Evolutionary conservation across 1,140 invertebrate species (phyloP).

Genomic region (Pentalonia nigronervosa): DNA sequence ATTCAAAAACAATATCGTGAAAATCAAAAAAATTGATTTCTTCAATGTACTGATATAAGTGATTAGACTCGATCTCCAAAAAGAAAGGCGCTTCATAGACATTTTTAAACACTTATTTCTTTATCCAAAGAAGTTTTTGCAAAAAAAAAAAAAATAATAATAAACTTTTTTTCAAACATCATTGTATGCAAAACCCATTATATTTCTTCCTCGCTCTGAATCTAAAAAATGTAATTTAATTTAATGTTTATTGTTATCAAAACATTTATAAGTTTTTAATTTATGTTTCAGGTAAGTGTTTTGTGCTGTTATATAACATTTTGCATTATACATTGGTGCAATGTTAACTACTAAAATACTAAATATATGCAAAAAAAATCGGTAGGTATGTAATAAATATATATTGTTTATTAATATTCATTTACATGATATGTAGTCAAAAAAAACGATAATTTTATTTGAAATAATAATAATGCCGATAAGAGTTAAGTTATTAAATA

Average conservation of each 20-base stretch:
- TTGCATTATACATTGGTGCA: neutral
- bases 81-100: too few relatives aligned
- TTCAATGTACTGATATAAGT: neutral
- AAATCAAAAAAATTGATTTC: neutral
- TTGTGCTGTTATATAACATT: neutral
- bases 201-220: neutral
- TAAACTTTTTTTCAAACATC: neutral
- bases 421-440: neutral
- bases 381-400: neutral
- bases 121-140: neutral
- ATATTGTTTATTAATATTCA: neutral
- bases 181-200: neutral
- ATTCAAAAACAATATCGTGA: neutral
- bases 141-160: neutral
- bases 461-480: neutral
- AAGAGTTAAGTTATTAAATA: neutral
- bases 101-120: neutral
- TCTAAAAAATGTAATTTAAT: neutral
- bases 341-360: neutral
- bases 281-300: slow-evolving; percentile 29
- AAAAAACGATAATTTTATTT: neutral
- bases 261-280: neutral
- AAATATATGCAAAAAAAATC: slow-evolving; percentile 3
- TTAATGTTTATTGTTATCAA: neutral
- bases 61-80: too few relatives aligned